Conservation (phyloP, 2,113 vertebrate species). For the Halichoerus grypus region DNA sequence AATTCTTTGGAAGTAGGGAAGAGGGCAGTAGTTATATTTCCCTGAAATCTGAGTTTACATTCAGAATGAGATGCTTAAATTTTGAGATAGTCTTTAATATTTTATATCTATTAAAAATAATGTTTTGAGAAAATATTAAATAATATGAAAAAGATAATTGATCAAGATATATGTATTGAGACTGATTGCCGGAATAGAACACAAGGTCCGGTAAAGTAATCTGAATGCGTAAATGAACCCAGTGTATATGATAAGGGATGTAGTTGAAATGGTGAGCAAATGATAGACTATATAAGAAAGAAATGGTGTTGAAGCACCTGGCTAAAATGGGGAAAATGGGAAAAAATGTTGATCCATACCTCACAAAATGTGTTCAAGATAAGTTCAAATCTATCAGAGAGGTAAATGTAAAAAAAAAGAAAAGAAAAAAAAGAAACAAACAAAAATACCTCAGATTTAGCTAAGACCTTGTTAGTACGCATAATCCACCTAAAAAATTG, state of each 20-base stretch:
- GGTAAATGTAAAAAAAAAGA: neutral
- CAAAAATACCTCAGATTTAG: neutral
- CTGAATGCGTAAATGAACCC: neutral
- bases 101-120: neutral
- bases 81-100: neutral
- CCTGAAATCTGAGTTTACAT: conserved; percentile 11
- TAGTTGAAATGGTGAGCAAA: neutral
- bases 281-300: neutral
- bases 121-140: conserved; percentile 5
- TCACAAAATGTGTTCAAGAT: neutral
- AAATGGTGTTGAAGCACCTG: neutral
- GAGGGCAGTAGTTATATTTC: neutral
- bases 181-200: neutral
- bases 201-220: neutral
- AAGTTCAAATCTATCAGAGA: neutral
- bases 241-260: neutral
- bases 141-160: conserved; percentile 3
- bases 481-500: neutral
- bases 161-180: neutral
- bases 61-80: neutral
- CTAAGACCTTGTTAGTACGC: neutral
- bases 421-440: neutral
- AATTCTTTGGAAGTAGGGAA: neutral
- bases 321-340: neutral
- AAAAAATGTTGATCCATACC: neutral